Conservation (phyloP, 2,113 vertebrate genomes). For the Clarias batrachus region DNA sequence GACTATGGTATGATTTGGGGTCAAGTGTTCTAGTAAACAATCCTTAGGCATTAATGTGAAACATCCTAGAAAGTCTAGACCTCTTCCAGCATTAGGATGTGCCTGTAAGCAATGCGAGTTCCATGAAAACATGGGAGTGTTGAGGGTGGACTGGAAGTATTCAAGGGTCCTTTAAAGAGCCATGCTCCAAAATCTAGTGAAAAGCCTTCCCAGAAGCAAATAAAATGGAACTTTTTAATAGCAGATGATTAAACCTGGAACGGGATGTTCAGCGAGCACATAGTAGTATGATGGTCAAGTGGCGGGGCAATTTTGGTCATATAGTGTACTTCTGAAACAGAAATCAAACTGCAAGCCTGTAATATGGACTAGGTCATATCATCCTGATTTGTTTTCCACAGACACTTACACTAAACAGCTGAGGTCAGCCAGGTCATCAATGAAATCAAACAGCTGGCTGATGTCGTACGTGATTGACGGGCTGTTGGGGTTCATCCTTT, state of each 20-base stretch:
- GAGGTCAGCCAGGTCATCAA: constrained; percentile 96
- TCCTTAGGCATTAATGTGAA: no score
- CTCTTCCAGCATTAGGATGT: not conserved
- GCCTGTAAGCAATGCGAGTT: not conserved
- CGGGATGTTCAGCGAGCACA: not conserved
- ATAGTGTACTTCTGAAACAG: not conserved
- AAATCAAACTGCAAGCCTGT: not conserved
- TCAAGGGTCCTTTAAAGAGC: not conserved
- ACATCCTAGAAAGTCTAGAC: not conserved
- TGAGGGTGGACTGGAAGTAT: not conserved
- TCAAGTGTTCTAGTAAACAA: no score
- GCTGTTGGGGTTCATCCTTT: constrained; percentile 99
- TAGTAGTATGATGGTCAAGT: not conserved
- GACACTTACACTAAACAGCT: constrained; percentile 97
- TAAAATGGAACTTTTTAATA: no score
- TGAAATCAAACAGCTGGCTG: constrained; percentile 97
- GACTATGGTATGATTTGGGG: no score
- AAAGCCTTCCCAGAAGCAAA: no score
- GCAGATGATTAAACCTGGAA: no score
- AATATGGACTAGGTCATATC: not conserved
- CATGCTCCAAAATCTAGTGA: not conserved
- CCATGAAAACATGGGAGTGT: not conserved
- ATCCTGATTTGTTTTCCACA: not conserved
- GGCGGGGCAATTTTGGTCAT: not conserved
- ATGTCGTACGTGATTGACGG: constrained; percentile 98